A percentile compares a stretch with the other conserved stretches of the same genome.
Conservation (phyloP, 2,888 invertebrate species). For the Callimorpha dominula region DNA sequence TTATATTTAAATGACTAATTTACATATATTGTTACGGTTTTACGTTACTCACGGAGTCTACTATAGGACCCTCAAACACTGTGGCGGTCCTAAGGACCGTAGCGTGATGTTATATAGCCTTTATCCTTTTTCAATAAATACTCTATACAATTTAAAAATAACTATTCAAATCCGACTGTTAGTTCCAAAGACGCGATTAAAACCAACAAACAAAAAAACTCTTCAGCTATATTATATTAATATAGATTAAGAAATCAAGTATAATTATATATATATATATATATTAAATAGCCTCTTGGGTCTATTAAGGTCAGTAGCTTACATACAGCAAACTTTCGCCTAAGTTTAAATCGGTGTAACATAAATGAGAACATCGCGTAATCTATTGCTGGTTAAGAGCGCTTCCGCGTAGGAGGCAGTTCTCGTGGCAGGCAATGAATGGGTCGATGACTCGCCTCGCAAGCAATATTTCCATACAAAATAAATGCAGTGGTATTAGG, state of each 20-base stretch:
- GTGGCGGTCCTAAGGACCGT: no score
- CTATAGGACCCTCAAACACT: no score
- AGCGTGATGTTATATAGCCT: no score
- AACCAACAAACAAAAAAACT: no score
- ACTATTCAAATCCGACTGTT: no score
- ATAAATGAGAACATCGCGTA: not conserved
- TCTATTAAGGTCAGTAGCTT: not conserved
- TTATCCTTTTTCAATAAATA: no score
- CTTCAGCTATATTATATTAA: not conserved
- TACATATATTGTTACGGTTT: not conserved
- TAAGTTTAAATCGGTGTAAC: not conserved
- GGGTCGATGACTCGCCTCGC: no score
- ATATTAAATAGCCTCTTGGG: not conserved
- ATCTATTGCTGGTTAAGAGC: not conserved
- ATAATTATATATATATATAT: no score
- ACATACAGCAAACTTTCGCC: not conserved
- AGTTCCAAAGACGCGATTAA: no score
- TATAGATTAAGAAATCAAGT: not conserved
- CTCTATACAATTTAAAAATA: no score
- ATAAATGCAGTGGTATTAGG: not conserved
- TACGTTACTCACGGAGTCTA: no score
- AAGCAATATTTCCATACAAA: not conserved
- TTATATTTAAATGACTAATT: not conserved
- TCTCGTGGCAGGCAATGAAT: not conserved
- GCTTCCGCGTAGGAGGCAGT: not conserved